Base-by-base conservation (phyloP, 2,113 vertebrate species). In the Ramphastos sulfuratus region DNA sequence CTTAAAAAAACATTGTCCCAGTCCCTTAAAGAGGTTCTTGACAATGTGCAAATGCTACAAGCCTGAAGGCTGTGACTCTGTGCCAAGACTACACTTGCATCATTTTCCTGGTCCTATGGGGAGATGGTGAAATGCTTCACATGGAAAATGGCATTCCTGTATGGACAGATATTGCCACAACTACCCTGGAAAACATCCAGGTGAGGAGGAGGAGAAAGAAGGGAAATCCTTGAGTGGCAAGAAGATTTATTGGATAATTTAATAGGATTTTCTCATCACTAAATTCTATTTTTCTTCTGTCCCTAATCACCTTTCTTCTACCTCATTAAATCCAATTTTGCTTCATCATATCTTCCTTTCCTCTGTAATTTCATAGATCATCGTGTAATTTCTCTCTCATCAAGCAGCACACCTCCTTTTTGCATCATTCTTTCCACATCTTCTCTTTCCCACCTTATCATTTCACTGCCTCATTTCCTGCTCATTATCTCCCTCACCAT, bases 281-380 rank as follows among this genome's bases (percentile, higher is more conserved):
- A 95, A 95, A 95, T 94, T 94, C 85, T 96, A 84, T 88, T 95
- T 96, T 96, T 96, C 84, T 92, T 95, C 87, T 91, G 65, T 78
- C 50, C n/a, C 90, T 96, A 95, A 96, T 95, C 95, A 96, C 95
- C 93, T 95, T 95, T 94, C 87, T 94, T 94, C 93, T 95, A 95
- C 87, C 90, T 95, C 95, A 96, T 96, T 96, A 95, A 95, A 94
- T 91, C 85, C 91, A 93, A 93, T 94, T 95, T 96, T 70, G 91
- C 55, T 86, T 90, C 90, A 86, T 90, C 76, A 56, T 77, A 92
- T 82, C 90, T 77, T 93, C 89, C 72, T 94, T 95, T 95, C 78
- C 72, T 90, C 44, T 91, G 54, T 94, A 85, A 96, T 96, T 96
- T 96, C n/a, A 88, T 69, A 95, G 85, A 75, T 89, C 91, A 94